Percentiles rank a stretch among this genome's conserved stretches.
phyloP scores from a whole-genome alignment of 2,797 vertebrate species.

The Schizopygopsis malacanthus region DNA sequence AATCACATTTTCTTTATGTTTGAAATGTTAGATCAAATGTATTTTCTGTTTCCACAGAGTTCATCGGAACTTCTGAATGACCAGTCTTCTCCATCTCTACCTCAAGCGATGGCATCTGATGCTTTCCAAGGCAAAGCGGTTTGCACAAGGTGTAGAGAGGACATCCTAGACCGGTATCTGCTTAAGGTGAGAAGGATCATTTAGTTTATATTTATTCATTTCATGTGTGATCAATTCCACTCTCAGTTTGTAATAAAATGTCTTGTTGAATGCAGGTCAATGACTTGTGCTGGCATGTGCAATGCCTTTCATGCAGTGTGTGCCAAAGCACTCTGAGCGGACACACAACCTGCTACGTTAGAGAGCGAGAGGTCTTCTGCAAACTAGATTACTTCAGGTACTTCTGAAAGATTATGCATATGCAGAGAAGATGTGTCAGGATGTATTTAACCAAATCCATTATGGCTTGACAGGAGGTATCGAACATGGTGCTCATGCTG shows the following conservation, averaged over 20 bases:
- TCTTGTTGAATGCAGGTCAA: slow-evolving; percentile 83
- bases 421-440: background rate
- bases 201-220: background rate
- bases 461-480: slow-evolving; percentile 80
- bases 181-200: slow-evolving; percentile 82
- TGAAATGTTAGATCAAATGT: slow-evolving; percentile 48
- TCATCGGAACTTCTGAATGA: slow-evolving; percentile 83
- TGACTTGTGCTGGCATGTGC: slow-evolving; percentile 95
- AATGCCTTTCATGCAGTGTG: slow-evolving; percentile 94
- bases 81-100: slow-evolving; percentile 82
- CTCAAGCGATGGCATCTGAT: slow-evolving; percentile 85
- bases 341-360: slow-evolving; percentile 95
- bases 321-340: slow-evolving; percentile 91
- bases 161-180: slow-evolving; percentile 94
- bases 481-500: slow-evolving; percentile 94
- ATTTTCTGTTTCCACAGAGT: slow-evolving; percentile 66
- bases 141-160: slow-evolving; percentile 89
- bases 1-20: background rate
- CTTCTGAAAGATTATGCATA: background rate
- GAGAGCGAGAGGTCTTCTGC: slow-evolving; percentile 96
- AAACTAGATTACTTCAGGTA: slow-evolving; percentile 98
- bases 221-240: background rate
- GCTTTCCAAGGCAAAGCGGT: slow-evolving; percentile 80
- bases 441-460: background rate
- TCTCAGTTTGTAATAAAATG: slow-evolving; percentile 16